Conservation (phyloP, 2,888 invertebrate genomes). For the Drosophila macrospina region DNA sequence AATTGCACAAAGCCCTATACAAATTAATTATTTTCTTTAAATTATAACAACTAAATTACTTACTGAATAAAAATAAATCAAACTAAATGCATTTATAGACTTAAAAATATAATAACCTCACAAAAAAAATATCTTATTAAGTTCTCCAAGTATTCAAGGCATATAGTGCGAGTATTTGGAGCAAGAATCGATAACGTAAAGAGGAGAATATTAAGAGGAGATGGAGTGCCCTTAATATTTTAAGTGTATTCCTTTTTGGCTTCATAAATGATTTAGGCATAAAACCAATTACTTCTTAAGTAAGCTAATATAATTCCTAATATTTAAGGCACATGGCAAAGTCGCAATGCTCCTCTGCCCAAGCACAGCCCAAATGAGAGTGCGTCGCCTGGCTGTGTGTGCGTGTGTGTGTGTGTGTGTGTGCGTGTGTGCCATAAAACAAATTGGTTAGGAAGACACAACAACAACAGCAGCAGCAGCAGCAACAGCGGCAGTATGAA, state of each 20-base stretch:
- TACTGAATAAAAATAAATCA: too few relatives aligned
- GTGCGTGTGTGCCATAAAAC: slow-evolving; percentile 67
- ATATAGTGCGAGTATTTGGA: too few relatives aligned
- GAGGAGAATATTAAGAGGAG: slow-evolving; percentile 5
- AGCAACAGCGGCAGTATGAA: background rate
- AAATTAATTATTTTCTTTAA: too few relatives aligned
- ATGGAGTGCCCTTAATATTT: background rate
- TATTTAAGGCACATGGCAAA: slow-evolving; percentile 34
- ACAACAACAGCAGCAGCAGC: slow-evolving; percentile 43
- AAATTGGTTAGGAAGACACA: slow-evolving; percentile 69
- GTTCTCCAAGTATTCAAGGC: too few relatives aligned
- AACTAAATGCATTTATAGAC: too few relatives aligned
- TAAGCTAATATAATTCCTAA: slow-evolving; percentile 26
- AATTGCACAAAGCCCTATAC: too few relatives aligned
- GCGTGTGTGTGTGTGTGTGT: slow-evolving; percentile 42
- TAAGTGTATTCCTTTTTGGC: slow-evolving; percentile 21
- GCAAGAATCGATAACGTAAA: slow-evolving; percentile 3
- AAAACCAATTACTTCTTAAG: slow-evolving; percentile 32
- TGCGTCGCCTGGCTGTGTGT: slow-evolving; percentile 25
- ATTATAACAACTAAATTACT: too few relatives aligned
- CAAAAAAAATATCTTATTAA: background rate
- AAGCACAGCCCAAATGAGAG: slow-evolving; percentile 6
- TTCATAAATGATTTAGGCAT: slow-evolving; percentile 22
- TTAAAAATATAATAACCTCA: background rate
- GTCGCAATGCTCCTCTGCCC: slow-evolving; percentile 12